These are phyloP conservation scores for Urocolius indicus DNA, from an alignment of 2,113 vertebrate species.

Conservation along the genomic window DNA sequence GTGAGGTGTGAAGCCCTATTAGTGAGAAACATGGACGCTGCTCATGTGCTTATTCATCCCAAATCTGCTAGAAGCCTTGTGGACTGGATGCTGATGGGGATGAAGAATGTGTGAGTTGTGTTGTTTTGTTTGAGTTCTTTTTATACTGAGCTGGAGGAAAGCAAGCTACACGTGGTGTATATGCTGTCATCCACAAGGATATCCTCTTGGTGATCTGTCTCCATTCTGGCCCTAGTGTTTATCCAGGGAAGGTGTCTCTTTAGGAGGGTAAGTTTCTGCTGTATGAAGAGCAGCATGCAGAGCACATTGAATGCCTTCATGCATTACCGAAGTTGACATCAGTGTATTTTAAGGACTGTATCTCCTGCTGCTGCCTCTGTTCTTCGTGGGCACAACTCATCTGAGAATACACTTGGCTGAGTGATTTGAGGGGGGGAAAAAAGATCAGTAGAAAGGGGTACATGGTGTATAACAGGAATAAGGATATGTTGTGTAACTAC, in stretches of 20 bases:
- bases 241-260: background rate
- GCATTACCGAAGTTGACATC: fast-evolving
- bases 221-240: background rate
- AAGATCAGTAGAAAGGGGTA: background rate
- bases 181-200: background rate
- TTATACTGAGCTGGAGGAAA: background rate
- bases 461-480: background rate
- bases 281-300: background rate
- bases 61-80: background rate
- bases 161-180: background rate
- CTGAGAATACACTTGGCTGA: fast-evolving
- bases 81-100: background rate
- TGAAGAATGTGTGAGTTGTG: background rate
- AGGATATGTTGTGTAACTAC: fast-evolving
- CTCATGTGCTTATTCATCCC: background rate
- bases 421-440: too few species aligned
- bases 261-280: background rate
- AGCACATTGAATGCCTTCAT: background rate
- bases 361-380: background rate
- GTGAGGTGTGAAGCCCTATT: fast-evolving
- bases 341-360: background rate
- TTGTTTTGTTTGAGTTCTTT: background rate
- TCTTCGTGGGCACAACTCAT: background rate
- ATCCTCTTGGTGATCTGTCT: background rate
- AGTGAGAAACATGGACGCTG: background rate